Evolutionary conservation across 2,888 invertebrate genomes (phyloP).

Genomic region (Dioctria linearis): DNA sequence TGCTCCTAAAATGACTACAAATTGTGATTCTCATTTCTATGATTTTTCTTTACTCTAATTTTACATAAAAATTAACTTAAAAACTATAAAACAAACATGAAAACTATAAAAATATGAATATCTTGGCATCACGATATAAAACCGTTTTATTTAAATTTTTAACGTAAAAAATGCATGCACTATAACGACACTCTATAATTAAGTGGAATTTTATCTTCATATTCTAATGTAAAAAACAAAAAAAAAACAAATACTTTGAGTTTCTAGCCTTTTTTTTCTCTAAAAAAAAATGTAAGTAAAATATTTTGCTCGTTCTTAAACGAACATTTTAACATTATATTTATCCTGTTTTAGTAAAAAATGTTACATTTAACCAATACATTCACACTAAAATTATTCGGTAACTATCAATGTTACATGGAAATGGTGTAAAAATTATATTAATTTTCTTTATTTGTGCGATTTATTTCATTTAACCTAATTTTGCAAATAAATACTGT

Average conservation of each 20-base stretch:
- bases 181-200: conserved; percentile 1
- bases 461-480: too few species aligned
- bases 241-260: neutral
- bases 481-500: too few species aligned
- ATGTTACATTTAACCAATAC: too few species aligned
- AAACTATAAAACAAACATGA: conserved; percentile 41
- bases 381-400: too few species aligned
- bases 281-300: neutral
- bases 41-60: neutral
- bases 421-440: too few species aligned
- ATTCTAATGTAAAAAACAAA: conserved; percentile 11
- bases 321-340: too few species aligned
- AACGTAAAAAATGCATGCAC: conserved; percentile 24
- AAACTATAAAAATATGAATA: conserved; percentile 30
- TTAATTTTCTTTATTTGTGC: too few species aligned
- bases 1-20: conserved; percentile 21
- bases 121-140: conserved; percentile 17
- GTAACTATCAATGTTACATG: too few species aligned
- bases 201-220: conserved; percentile 6
- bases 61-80: conserved; percentile 26
- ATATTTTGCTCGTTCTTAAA: too few species aligned
- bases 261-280: conserved; percentile 2
- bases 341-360: too few species aligned
- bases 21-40: conserved; percentile 31
- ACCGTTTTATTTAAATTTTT: neutral